Evolutionary conservation across 64 coral and sea anemone genomes (phyloP), one percentile per base, ranked within the genome.

Genomic region (Montipora efflorescens): DNA sequence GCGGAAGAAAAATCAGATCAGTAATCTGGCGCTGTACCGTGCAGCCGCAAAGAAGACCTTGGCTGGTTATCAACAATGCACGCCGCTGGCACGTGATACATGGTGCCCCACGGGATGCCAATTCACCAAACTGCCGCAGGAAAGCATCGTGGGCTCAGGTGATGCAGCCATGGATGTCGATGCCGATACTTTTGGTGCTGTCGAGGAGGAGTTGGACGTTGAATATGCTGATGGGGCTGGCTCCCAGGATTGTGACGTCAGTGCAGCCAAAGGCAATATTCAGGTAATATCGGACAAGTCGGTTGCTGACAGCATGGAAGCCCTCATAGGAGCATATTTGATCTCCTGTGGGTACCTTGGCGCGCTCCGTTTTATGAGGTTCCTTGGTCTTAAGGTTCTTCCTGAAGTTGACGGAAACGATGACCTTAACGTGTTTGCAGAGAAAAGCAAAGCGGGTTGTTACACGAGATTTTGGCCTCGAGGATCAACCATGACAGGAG

Each of bases 311-410:
- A 92, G 94, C 20, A 84, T 99, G 13, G 97, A 99, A 47, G 97
- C 92, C 13, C 88, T 99, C 21, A 96, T 99, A 77, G 97, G 97
- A 75, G 94, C 97, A 13, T 94, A 99, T 84, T 47, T 99, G 13
- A 96, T 89, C 1, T 84, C 83, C 9, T 94, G 95, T 88, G 97
- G 97, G 20, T 99, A 99, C 76, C 64, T 83, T 21, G 92, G 92
- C 20, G 97, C 97, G 15, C 48, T 99, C 28, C 81, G 21, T 70
- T 96, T 99, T 52, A 91, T 99, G 94, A 90, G 70, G 44, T 99
- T 86, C 45, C 84, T 99, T 2, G 97, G 97, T 2, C 68, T 99
- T 50, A 89, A 96, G 70, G 77, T 81, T 71, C 78, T 90, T 49
- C 89, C 89, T 28, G 89, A 90, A 48, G 20, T 14, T 48, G 58